phyloP scores from a whole-genome alignment of 2,797 vertebrate genomes.

The Leuciscus waleckii region DNA sequence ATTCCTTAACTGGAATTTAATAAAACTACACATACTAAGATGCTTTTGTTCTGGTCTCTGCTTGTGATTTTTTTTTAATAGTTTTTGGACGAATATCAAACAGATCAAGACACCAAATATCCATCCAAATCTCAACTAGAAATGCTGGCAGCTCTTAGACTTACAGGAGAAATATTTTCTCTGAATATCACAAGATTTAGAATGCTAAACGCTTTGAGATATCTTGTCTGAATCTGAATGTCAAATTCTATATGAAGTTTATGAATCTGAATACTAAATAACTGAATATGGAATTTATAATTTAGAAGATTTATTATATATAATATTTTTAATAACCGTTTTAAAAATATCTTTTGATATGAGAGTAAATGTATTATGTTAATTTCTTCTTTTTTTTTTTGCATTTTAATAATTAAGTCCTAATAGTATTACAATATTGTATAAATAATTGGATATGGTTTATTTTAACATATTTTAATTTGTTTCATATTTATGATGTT shows the following conservation, averaged over 20 bases:
- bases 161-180: neutral
- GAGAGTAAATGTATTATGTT: neutral
- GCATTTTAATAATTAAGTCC: neutral
- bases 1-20: conserved; percentile 78
- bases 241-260: neutral
- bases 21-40: conserved; percentile 82
- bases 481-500: neutral
- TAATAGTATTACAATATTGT: neutral
- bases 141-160: neutral
- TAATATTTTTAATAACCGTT: too few species aligned
- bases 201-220: neutral
- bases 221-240: neutral
- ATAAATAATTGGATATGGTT: neutral
- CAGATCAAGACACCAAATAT: neutral
- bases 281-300: neutral
- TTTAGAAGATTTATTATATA: too few species aligned
- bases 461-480: neutral
- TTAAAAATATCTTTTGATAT: neutral
- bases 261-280: neutral
- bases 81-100: neutral
- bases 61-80: conserved; percentile 13
- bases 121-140: neutral
- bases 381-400: neutral
- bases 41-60: conserved; percentile 19
- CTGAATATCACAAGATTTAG: neutral